A percentile compares a stretch with the other conserved stretches of the same genome.
phyloP scores from a whole-genome alignment of 2,888 invertebrate genomes.

The Oscheius myriophilus region DNA sequence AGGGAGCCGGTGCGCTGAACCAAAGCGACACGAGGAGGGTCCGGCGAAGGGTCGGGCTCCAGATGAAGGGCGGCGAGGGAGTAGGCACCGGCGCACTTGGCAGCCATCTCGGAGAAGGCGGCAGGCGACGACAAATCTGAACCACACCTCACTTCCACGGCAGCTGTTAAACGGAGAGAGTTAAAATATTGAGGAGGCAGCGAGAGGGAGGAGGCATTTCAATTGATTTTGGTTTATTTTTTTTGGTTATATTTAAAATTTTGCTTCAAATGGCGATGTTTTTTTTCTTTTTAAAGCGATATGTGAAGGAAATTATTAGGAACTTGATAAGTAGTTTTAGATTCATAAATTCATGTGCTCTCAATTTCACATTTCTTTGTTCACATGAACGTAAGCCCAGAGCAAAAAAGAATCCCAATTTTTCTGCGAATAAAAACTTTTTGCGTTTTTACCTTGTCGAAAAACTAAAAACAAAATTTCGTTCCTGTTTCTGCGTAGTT shows the following conservation, averaged over 20 bases:
- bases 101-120: slow-evolving; percentile 51
- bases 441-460: too few species aligned
- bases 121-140: slow-evolving; percentile 35
- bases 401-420: too few species aligned
- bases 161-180: background rate
- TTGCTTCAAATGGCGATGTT: too few species aligned
- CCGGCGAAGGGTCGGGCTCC: slow-evolving; percentile 34
- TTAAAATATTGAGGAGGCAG: background rate
- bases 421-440: too few species aligned
- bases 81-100: slow-evolving; percentile 57
- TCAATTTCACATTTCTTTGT: slow-evolving; percentile 2
- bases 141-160: slow-evolving; percentile 30
- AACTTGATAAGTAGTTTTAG: too few species aligned
- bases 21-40: background rate
- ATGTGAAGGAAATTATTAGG: too few species aligned
- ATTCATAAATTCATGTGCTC: background rate
- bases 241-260: background rate
- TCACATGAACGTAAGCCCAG: too few species aligned
- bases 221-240: background rate
- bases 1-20: slow-evolving; percentile 43
- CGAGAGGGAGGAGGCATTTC: background rate
- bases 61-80: slow-evolving; percentile 56
- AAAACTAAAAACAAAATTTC: too few species aligned
- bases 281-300: too few species aligned
- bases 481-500: too few species aligned